A percentile compares a stretch with the other conserved stretches of the same genome.
Conservation (phyloP, 2,113 vertebrate genomes). For the Myotis davidii region DNA sequence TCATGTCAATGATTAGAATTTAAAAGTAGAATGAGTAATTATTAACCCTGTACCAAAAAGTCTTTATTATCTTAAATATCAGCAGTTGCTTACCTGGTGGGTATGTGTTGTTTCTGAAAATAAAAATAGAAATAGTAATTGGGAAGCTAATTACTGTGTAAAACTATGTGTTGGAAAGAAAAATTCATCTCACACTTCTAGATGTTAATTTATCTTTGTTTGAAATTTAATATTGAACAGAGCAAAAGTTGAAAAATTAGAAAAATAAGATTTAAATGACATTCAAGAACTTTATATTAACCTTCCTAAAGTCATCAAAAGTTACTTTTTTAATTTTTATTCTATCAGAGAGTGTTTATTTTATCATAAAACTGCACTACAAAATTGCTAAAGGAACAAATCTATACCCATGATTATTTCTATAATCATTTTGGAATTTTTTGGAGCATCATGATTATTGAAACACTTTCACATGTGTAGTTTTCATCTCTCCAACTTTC, state of each 20-base stretch:
- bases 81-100: not conserved
- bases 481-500: not conserved
- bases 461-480: not conserved
- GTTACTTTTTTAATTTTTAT: not conserved
- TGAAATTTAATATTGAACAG: not conserved
- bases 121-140: constrained; percentile 40
- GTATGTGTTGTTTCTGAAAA: not conserved
- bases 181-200: not conserved
- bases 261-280: not conserved
- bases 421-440: not conserved
- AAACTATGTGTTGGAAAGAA: not conserved
- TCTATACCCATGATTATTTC: not conserved
- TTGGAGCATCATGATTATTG: not conserved
- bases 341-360: not conserved
- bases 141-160: not conserved
- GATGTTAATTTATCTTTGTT: not conserved
- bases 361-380: not conserved
- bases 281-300: not conserved
- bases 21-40: not conserved
- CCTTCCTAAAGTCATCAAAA: not conserved
- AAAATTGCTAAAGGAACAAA: not conserved
- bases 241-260: not conserved
- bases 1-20: not conserved
- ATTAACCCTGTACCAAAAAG: not conserved
- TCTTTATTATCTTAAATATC: not conserved